Percentiles rank a stretch among this genome's conserved stretches.
Conservation (phyloP, 1,140 invertebrate genomes). For the Glomeris maerens region DNA sequence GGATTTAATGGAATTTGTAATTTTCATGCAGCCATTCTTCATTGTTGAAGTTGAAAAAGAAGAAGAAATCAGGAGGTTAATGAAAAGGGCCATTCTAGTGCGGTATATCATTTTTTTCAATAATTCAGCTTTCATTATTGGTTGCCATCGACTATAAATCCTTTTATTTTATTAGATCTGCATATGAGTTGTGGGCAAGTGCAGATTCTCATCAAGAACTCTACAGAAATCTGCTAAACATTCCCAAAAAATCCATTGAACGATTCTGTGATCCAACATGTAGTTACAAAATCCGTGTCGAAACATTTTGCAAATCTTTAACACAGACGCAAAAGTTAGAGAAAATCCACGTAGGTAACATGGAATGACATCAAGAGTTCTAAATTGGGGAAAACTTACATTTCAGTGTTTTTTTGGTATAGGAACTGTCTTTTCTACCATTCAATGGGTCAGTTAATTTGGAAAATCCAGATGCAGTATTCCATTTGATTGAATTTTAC, state of each 20-base stretch:
- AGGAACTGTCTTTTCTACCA: constrained; percentile 66
- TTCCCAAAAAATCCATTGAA: no score
- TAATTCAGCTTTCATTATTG: no score
- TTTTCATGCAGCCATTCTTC: no score
- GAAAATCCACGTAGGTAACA: constrained; percentile 58
- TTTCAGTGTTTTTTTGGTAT: constrained; percentile 21
- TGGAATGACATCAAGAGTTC: constrained; percentile 8
- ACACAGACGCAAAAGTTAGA: constrained; percentile 34
- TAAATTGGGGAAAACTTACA: constrained; percentile 7
- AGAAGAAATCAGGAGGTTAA: no score
- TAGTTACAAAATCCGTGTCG: constrained; percentile 11
- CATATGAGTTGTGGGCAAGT: constrained; percentile 65
- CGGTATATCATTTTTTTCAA: no score
- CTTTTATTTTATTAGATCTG: constrained; percentile 39
- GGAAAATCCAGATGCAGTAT: constrained; percentile 60
- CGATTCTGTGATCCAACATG: no score
- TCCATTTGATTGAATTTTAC: constrained; percentile 78
- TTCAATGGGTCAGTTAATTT: constrained; percentile 64
- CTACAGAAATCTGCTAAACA: constrained; percentile 48
- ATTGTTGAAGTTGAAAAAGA: no score
- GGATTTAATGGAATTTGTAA: no score
- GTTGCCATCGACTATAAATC: no score
- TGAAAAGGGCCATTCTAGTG: no score
- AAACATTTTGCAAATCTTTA: neutral
- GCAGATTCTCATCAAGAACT: constrained; percentile 42